Conservation (phyloP, 37 sponge, comb jelly and placozoan species). For the Aplysina aerophoba region DNA sequence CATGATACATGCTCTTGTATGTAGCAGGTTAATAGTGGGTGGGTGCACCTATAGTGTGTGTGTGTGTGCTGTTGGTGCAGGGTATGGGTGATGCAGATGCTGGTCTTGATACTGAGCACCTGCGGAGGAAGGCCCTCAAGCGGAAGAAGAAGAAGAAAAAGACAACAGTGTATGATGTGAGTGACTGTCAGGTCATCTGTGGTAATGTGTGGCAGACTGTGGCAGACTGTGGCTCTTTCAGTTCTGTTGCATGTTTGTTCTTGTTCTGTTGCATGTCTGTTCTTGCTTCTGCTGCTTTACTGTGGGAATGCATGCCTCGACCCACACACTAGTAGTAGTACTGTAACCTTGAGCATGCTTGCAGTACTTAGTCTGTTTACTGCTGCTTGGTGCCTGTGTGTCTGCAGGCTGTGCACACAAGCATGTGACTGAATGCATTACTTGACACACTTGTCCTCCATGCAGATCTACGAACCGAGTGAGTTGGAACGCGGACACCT, state of each 20-base stretch:
- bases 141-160: conserved; percentile 62
- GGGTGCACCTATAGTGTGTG: background rate
- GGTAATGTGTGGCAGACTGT: no score
- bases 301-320: no score
- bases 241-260: no score
- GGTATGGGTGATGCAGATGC: conserved; percentile 56
- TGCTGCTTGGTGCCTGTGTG: no score
- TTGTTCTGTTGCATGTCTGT: no score
- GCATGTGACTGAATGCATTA: no score
- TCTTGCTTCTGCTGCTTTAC: no score
- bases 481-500: conserved; percentile 92
- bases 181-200: background rate
- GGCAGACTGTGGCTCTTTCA: background rate
- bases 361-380: no score
- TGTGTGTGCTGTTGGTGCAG: background rate
- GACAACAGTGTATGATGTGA: conserved; percentile 59
- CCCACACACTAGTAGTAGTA: no score
- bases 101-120: background rate
- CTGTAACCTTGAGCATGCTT: no score
- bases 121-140: conserved; percentile 37
- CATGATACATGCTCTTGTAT: no score
- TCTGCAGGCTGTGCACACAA: no score
- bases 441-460: background rate
- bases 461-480: conserved; percentile 79
- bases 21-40: background rate